Conservation (phyloP, 92 coral and sea anemone species). For the Bergia sp. region DNA sequence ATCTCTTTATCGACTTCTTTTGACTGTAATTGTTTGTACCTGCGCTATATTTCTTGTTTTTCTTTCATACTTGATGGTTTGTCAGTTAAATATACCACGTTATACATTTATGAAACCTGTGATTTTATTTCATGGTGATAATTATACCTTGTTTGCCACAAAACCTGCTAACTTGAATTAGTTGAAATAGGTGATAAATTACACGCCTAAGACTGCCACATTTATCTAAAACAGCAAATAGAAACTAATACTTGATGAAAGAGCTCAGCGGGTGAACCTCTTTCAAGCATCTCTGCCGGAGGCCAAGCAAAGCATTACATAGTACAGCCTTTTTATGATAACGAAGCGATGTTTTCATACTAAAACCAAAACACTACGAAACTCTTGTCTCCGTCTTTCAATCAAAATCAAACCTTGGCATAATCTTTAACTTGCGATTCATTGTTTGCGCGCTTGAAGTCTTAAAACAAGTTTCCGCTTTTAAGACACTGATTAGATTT, state of each 20-base stretch:
- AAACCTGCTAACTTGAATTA: slow-evolving; percentile 41
- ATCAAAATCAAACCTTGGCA: slow-evolving; percentile 2
- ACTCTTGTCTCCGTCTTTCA: slow-evolving; percentile 20
- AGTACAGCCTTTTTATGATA: slow-evolving; percentile 21
- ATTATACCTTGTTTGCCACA: slow-evolving; percentile 17
- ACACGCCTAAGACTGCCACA: slow-evolving; percentile 25
- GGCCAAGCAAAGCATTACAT: slow-evolving; percentile 42
- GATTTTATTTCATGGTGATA: slow-evolving; percentile 17
- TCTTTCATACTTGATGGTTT: not conserved
- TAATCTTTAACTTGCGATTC: slow-evolving; percentile 13
- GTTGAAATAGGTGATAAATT: slow-evolving; percentile 34
- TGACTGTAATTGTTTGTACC: slow-evolving; percentile 5
- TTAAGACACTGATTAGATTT: slow-evolving; percentile 10
- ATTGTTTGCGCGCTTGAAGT: slow-evolving; percentile 32
- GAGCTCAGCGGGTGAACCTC: slow-evolving; percentile 12
- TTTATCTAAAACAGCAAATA: slow-evolving; percentile 17
- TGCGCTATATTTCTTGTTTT: not conserved
- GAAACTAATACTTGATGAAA: slow-evolving; percentile 17
- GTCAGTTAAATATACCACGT: not conserved
- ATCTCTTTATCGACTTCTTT: slow-evolving; percentile 4
- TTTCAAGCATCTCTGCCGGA: slow-evolving; percentile 24
- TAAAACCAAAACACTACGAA: slow-evolving; percentile 27
- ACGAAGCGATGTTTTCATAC: slow-evolving; percentile 30
- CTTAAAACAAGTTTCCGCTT: slow-evolving; percentile 34
- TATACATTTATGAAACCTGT: slow-evolving; percentile 12